Evolutionary conservation across 2,797 vertebrate species (phyloP).

Genomic region (Prionace glauca): DNA sequence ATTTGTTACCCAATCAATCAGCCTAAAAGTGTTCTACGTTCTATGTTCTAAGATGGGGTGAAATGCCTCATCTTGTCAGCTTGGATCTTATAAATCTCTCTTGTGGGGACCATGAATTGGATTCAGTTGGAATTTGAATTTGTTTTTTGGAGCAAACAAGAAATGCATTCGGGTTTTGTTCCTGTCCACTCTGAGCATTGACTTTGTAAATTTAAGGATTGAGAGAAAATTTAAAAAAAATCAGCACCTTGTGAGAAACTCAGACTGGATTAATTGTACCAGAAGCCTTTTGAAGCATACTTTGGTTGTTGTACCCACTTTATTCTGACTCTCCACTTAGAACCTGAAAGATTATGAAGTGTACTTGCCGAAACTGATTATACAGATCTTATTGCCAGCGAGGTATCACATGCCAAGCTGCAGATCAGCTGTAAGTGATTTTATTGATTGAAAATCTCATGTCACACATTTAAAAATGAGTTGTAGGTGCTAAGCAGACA

Average conservation of each 20-base stretch:
- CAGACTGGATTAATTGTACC: not conserved
- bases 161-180: no score
- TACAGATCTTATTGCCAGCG: not conserved
- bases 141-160: no score
- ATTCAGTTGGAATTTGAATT: no score
- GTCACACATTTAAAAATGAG: not conserved
- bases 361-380: not conserved
- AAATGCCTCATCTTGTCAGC: no score
- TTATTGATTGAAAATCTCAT: conserved; percentile 22
- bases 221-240: no score
- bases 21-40: no score
- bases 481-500: not conserved
- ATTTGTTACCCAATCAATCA: no score
- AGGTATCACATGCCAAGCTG: not conserved
- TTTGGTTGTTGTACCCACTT: not conserved
- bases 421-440: not conserved
- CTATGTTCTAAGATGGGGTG: no score
- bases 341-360: not conserved
- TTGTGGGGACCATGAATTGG: no score
- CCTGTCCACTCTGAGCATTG: no score
- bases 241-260: not conserved
- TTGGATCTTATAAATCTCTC: no score
- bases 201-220: no score
- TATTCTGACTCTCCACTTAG: not conserved
- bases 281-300: not conserved